Percentiles rank a stretch among this genome's conserved stretches.
phyloP scores from a whole-genome alignment of 2,888 invertebrate species.

The Synergus gifuensis region DNA sequence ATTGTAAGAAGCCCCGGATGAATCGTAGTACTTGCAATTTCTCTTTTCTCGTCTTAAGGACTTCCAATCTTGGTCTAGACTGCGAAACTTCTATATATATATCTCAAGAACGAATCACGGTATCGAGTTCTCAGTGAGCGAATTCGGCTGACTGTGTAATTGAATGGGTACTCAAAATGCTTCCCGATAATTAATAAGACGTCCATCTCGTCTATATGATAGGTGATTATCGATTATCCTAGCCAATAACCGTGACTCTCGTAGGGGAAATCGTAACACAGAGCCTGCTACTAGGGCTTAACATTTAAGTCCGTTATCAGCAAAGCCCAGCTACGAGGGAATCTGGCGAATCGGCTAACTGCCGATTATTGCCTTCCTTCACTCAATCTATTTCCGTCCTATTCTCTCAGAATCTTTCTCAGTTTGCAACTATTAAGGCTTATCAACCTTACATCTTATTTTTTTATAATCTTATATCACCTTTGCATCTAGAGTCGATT shows the following conservation, averaged over 20 bases:
- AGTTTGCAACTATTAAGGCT: neutral
- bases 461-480: neutral
- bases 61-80: constrained; percentile 5
- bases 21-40: constrained; percentile 11
- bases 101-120: constrained; percentile 9
- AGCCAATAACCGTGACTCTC: constrained; percentile 49
- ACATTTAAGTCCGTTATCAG: constrained; percentile 73
- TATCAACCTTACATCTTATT: neutral
- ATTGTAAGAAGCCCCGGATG: neutral
- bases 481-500: neutral
- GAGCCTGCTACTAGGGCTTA: constrained; percentile 55
- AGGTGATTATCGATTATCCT: constrained; percentile 67
- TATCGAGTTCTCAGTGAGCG: constrained; percentile 51
- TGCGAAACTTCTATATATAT: neutral
- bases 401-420: neutral
- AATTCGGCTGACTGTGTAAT: constrained; percentile 66
- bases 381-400: constrained; percentile 1
- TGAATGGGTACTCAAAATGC: constrained; percentile 66
- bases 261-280: constrained; percentile 14
- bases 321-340: constrained; percentile 61
- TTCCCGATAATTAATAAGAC: constrained; percentile 46
- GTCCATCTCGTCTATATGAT: constrained; percentile 62
- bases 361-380: constrained; percentile 64
- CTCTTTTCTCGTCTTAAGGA: neutral
- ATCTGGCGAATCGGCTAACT: constrained; percentile 63